Conservation (phyloP, 2,888 invertebrate genomes). For the Portevinia maculata region DNA sequence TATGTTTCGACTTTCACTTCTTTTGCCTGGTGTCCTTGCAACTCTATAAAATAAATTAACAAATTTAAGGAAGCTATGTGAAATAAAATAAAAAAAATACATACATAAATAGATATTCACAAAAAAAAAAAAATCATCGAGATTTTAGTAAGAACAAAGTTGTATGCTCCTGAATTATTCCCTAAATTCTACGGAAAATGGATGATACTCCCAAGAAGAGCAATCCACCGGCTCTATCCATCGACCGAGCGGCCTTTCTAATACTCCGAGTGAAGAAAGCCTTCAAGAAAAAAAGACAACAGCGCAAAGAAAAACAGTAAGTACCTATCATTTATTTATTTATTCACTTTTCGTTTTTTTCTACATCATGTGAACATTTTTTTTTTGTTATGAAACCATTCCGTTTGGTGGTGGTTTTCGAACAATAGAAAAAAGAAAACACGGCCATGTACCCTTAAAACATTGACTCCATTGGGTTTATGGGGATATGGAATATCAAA, state of each 20-base stretch:
- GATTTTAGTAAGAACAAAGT: background rate
- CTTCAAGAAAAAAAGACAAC: slow-evolving; percentile 94
- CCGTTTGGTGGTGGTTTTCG: slow-evolving; percentile 15
- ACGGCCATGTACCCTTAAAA: slow-evolving; percentile 36
- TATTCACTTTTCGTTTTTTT: background rate
- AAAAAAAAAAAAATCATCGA: slow-evolving; percentile 11
- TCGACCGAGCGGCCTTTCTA: slow-evolving; percentile 94
- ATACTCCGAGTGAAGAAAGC: slow-evolving; percentile 94
- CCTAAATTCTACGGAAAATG: slow-evolving; percentile 70
- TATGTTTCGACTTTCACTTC: background rate
- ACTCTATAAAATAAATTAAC: slow-evolving; percentile 30
- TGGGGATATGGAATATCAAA: slow-evolving; percentile 46
- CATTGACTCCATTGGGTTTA: slow-evolving; percentile 41
- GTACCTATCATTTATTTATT: slow-evolving; percentile 79
- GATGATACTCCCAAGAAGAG: slow-evolving; percentile 80
- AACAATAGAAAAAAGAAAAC: slow-evolving; percentile 4
- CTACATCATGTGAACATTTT: too few relatives aligned
- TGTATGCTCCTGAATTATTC: background rate
- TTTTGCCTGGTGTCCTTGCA: slow-evolving; percentile 16
- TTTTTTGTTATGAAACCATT: slow-evolving; percentile 14
- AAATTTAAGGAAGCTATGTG: slow-evolving; percentile 22
- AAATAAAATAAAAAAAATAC: slow-evolving; percentile 16
- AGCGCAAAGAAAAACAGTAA: slow-evolving; percentile 93
- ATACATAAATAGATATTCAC: background rate
- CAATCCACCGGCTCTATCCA: slow-evolving; percentile 86